Conservation (phyloP, 2,797 vertebrate genomes). For the Acanthurus leucopareius region DNA sequence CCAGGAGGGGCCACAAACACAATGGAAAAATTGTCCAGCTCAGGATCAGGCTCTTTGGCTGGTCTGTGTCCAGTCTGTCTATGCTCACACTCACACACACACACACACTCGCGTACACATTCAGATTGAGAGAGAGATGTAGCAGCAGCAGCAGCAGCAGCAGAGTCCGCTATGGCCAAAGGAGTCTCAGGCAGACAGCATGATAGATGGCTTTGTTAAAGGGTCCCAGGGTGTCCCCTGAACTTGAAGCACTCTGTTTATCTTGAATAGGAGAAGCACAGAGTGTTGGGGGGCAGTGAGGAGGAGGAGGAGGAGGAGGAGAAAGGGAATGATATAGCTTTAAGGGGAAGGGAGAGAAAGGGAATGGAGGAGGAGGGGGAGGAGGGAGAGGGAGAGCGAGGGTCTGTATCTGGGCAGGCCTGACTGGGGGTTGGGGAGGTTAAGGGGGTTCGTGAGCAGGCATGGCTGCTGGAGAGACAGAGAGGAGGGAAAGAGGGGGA, state of each 20-base stretch:
- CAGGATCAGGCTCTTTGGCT: slow-evolving; percentile 44
- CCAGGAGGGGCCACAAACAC: slow-evolving; percentile 57
- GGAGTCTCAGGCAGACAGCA: slow-evolving; percentile 85
- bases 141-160: slow-evolving; percentile 82
- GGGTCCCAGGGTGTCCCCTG: slow-evolving; percentile 99
- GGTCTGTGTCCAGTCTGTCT: slow-evolving; percentile 59
- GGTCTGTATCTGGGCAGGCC: slow-evolving; percentile 81
- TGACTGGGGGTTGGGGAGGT: slow-evolving; percentile 80
- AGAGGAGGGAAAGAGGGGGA: slow-evolving; percentile 50
- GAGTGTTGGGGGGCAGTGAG: slow-evolving; percentile 88
- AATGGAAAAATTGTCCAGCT: slow-evolving; percentile 77
- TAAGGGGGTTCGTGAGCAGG: slow-evolving; percentile 79
- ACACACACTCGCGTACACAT: slow-evolving; percentile 32
- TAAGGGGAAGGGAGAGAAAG: slow-evolving; percentile 71
- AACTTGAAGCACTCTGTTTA: slow-evolving; percentile 99
- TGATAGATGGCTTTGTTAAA: slow-evolving; percentile 91
- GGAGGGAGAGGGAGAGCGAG: slow-evolving; percentile 61
- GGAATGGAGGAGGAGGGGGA: slow-evolving; percentile 58
- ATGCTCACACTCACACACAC: slow-evolving; percentile 54
- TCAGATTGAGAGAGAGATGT: slow-evolving; percentile 84
- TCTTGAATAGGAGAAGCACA: slow-evolving; percentile 96
- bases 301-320: slow-evolving; percentile 40
- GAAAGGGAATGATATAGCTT: slow-evolving; percentile 81
- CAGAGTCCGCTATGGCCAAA: slow-evolving; percentile 80
- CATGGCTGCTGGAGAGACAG: slow-evolving; percentile 70